Evolutionary conservation across 2,797 vertebrate genomes (phyloP).

Genomic region (Pitangus sulphuratus): DNA sequence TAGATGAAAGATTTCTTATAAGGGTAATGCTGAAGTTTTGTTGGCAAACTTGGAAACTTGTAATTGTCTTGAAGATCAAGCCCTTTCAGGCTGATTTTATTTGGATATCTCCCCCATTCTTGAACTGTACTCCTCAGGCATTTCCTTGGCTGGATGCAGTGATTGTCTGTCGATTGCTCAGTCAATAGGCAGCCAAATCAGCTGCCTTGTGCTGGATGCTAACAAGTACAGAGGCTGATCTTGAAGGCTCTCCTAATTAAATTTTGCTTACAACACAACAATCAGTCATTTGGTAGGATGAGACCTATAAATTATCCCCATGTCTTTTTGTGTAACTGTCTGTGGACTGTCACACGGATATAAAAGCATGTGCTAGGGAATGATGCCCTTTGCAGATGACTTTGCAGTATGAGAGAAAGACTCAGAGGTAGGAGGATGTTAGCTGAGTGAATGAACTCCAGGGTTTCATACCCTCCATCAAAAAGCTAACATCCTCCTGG

Average conservation of each 20-base stretch:
- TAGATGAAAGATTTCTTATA: background rate
- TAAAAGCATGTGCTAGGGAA: background rate
- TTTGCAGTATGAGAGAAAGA: background rate
- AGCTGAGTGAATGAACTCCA: background rate
- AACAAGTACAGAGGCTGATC: conserved; percentile 3
- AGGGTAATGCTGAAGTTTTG: background rate
- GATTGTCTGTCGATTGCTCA: background rate
- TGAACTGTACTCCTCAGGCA: background rate
- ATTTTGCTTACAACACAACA: conserved; percentile 1
- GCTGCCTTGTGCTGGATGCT: background rate
- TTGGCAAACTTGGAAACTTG: background rate
- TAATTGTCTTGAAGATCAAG: background rate
- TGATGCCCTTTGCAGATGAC: background rate
- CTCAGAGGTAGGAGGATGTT: background rate
- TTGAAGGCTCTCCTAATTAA: conserved; percentile 7
- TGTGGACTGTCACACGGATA: background rate
- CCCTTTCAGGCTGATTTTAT: background rate
- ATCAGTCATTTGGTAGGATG: background rate
- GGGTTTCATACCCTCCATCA: background rate
- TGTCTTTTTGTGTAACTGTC: background rate
- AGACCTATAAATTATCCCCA: background rate
- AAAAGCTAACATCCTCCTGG: background rate
- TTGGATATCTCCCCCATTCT: background rate
- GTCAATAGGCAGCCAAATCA: conserved; percentile 1
- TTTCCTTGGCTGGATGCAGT: background rate